Base-by-base conservation (phyloP, 2,113 vertebrate genomes). In the Lasiurus cinereus region DNA sequence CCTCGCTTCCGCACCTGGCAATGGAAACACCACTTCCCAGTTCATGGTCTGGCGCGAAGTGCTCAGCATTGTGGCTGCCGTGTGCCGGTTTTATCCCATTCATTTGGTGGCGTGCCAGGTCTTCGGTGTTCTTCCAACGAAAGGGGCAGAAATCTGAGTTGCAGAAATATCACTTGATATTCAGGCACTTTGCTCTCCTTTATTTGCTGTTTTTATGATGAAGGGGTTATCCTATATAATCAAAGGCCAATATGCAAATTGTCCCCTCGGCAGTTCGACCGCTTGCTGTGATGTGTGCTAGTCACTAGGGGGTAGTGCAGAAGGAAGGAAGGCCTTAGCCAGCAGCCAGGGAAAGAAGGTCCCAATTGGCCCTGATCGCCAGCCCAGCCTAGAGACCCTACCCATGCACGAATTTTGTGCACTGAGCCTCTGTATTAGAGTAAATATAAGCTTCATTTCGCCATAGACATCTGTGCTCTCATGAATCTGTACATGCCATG, bases 111-210 rank as follows among this genome's bases (percentile, higher is more conserved):
- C 5, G 24, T 54, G 24, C 85, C 16, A 72, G 46, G 31, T 87
- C 74, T 87, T 89, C 94, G 22, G 5, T 74, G 31, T 83, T 59
- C 33, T 95, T 92, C 43, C 9, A 88, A 78, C 31, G 3, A 52
- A 36, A 46, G 33, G 8, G 21, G 1, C 80, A 66, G 6, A n/a
- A 59, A 43, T 4, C 19, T 31, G 18, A 85, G n/a, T 76, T 70
- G 39, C 43, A 29, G 64, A 19, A 56, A 33, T 69, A 33, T 4
- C 10, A 21, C 15, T 64, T n/a, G 2, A 52, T 93, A 67, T 74
- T 78, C 62, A 88, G 33, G 27, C 16, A 36, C 22, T 70, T 69
- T 66, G 39, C 22, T 46, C 21, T 59, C 56, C 18, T 48, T 2
- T 67, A 91, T 8, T 31, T 69, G 50, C 64, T 33, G 52, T 88